Percentiles rank a stretch among this genome's conserved stretches.
Conservation (phyloP, 1,140 invertebrate species). For the Chlorops oryzae region DNA sequence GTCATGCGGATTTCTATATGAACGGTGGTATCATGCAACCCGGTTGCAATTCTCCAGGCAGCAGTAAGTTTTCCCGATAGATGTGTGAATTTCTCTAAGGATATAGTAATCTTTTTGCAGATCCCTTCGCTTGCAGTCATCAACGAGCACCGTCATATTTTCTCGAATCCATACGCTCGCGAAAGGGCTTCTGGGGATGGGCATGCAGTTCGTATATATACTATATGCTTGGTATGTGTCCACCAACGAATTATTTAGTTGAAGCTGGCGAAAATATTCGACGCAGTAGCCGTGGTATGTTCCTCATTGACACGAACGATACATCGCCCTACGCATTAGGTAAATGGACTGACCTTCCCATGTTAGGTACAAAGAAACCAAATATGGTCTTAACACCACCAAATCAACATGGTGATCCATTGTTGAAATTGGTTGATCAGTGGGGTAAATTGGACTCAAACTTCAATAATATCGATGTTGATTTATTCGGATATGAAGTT, state of each 20-base stretch:
- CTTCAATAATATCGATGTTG: conserved; percentile 39
- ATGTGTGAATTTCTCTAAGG: neutral
- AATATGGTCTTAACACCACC: conserved; percentile 11
- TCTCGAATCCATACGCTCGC: conserved; percentile 62
- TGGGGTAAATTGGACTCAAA: conserved; percentile 38
- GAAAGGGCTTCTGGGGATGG: conserved; percentile 62
- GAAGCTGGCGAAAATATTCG: conserved; percentile 41
- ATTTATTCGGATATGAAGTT: too few species aligned
- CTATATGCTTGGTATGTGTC: conserved; percentile 55
- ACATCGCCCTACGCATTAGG: conserved; percentile 40
- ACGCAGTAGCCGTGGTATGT: conserved; percentile 34
- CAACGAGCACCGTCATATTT: conserved; percentile 63
- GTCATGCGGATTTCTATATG: conserved; percentile 68
- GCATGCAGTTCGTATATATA: conserved; percentile 54
- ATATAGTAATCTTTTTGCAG: conserved; percentile 14
- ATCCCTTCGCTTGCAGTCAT: conserved; percentile 56
- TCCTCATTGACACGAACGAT: conserved; percentile 38
- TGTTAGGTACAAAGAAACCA: conserved; percentile 23
- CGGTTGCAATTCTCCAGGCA: conserved; percentile 41
- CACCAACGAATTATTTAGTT: conserved; percentile 37
- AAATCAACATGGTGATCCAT: conserved; percentile 26
- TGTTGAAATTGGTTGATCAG: conserved; percentile 37
- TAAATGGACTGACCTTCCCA: conserved; percentile 41
- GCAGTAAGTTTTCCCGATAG: conserved; percentile 3
- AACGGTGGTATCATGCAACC: conserved; percentile 67